Conservation (phyloP, 2,888 invertebrate genomes). For the Drosophila neonasuta region DNA sequence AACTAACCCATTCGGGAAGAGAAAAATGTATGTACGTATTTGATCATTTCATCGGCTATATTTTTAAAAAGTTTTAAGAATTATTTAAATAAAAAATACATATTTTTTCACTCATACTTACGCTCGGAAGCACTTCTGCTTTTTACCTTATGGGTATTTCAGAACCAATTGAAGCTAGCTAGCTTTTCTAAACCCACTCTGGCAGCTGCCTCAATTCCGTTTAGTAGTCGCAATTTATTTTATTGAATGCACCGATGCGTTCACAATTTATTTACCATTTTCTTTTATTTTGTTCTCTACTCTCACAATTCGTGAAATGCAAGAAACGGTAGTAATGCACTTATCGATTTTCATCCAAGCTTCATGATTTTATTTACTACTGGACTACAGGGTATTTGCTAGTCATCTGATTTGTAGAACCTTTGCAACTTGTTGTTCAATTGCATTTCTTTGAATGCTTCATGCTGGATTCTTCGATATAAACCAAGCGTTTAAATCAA, state of each 20-base stretch:
- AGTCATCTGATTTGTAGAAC: neutral
- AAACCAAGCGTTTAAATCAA: constrained; percentile 41
- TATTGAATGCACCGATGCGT: constrained; percentile 64
- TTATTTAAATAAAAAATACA: constrained; percentile 2
- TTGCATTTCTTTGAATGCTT: constrained; percentile 13
- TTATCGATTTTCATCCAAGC: neutral
- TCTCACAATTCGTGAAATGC: neutral
- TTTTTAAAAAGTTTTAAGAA: neutral
- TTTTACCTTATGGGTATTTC: constrained; percentile 25
- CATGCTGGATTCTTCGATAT: constrained; percentile 20
- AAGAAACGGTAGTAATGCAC: neutral
- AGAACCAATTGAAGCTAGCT: constrained; percentile 18
- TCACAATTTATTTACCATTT: constrained; percentile 63
- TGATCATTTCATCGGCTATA: neutral
- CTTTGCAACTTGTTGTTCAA: constrained; percentile 3
- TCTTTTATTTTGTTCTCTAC: constrained; percentile 23
- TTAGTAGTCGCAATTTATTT: constrained; percentile 66
- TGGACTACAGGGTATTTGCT: neutral
- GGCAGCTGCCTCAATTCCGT: constrained; percentile 41
- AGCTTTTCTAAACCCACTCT: constrained; percentile 7
- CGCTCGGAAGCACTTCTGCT: neutral
- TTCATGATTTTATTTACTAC: neutral
- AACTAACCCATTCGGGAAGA: constrained; percentile 8
- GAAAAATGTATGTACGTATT: neutral
- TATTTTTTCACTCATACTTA: neutral